These are phyloP conservation scores for Hemibagrus guttatus DNA, from an alignment of 2,797 vertebrate genomes.

Conservation along the genomic window DNA sequence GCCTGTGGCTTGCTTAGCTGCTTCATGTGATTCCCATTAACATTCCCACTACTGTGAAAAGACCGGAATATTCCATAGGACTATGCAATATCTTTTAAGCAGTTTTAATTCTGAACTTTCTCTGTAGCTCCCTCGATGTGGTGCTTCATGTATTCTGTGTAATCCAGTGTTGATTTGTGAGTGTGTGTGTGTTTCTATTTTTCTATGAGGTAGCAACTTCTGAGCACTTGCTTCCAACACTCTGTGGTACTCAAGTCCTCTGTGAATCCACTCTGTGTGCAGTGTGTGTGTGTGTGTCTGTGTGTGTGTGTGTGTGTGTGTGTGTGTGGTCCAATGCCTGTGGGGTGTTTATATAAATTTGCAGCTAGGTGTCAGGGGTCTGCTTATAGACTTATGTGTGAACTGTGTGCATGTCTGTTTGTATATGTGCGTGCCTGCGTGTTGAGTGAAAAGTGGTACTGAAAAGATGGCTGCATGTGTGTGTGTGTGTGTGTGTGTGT, in stretches of 20 bases:
- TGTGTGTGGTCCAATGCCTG: conserved; percentile 21
- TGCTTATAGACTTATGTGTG: conserved; percentile 4
- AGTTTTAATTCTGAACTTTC: neutral
- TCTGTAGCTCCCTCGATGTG: neutral
- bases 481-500: conserved; percentile 12
- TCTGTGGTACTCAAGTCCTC: neutral
- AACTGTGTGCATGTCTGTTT: conserved; percentile 7
- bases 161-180: neutral
- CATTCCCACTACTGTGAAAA: no score
- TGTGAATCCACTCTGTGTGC: neutral
- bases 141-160: neutral
- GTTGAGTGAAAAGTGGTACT: conserved; percentile 2
- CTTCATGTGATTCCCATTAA: neutral
- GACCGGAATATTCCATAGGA: neutral
- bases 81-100: neutral
- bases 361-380: conserved; percentile 19
- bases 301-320: neutral
- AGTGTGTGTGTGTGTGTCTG: conserved; percentile 5
- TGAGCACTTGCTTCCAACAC: neutral
- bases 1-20: neutral
- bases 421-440: conserved; percentile 30
- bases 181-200: neutral
- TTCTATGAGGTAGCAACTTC: neutral
- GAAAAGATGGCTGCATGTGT: neutral
- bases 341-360: conserved; percentile 13